Base-by-base conservation (phyloP, 2,113 vertebrate genomes). In the Clarias magur region DNA sequence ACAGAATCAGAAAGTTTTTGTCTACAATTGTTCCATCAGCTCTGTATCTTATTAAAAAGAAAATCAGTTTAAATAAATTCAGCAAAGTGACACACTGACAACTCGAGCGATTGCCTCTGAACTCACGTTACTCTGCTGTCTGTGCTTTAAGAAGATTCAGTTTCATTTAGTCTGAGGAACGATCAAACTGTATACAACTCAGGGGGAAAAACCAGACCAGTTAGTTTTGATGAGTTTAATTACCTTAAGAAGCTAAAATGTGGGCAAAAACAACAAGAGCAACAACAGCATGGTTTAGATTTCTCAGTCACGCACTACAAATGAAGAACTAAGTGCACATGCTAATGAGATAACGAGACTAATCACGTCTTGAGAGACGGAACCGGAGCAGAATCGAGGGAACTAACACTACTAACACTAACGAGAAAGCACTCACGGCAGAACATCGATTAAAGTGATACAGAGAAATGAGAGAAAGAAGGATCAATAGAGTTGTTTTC, bases 381-480 rank as follows among this genome's bases (percentile, higher is more conserved):
- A 78, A 53, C 30, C 10, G 53, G 15, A 79, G 76, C 53, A 23
- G 57, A 38, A 42, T 56, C 0, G 16, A 21, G 78, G 54, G 54
- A 7, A 38, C 60, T 62, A 62, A 42, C 57, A 81, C 19, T 8
- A 48, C 7, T 8, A 12, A 38, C 6, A 19, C 79, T 62, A 81
- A 81, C 27, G 0, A 42, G 57, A 81, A 81, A 81, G 30, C 30
- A 7, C 10, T 57, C 57, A 15, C 42, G 79, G 62, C 8, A 67
- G 38, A 83, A 78, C 42, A 53, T 83, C 70, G 16, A 86, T 87
- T 30, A 42, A 10, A 76, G 23, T 30, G 60, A 54, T 75, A 23
- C n/a, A 75, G 27, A 75, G 60, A 59, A 62, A 88, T 86, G 85
- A 89, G 80, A 80, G 88, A 80, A 89, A 86, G 87, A 88, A 38